Percentiles rank a stretch among this genome's conserved stretches.
phyloP scores from a whole-genome alignment of 2,113 vertebrate genomes.

The Cyanocitta stelleri region DNA sequence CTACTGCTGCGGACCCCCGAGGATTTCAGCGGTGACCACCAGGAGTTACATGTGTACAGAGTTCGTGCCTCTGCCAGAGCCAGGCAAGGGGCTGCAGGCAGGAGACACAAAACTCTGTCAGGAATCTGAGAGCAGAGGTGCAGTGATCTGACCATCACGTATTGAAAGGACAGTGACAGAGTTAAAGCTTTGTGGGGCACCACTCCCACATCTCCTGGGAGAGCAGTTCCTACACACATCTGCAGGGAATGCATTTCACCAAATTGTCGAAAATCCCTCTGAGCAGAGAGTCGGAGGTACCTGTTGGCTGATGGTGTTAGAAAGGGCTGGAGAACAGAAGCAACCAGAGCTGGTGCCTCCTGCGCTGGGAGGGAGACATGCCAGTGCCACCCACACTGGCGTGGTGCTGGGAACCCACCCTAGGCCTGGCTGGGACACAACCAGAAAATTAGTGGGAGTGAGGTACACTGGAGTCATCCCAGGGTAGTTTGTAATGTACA shows the following conservation, averaged over 20 bases:
- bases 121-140: neutral
- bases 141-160: neutral
- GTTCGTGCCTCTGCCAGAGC: neutral
- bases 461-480: neutral
- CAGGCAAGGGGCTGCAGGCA: neutral
- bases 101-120: neutral
- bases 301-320: neutral
- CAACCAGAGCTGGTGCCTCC: neutral
- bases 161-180: accelerated
- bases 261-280: accelerated
- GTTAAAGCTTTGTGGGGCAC: neutral
- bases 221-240: neutral
- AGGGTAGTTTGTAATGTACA: neutral
- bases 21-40: neutral
- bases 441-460: neutral
- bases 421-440: neutral
- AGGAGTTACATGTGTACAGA: neutral
- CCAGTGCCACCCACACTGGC: neutral
- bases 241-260: neutral
- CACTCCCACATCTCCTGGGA: neutral
- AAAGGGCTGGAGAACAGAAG: neutral
- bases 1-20: accelerated
- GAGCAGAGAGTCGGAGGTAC: neutral
- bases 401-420: accelerated
- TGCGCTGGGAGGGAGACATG: neutral